Percentiles rank a stretch among this genome's conserved stretches.
Conservation (phyloP, 1,140 invertebrate genomes). For the Drosophila suzukii region DNA sequence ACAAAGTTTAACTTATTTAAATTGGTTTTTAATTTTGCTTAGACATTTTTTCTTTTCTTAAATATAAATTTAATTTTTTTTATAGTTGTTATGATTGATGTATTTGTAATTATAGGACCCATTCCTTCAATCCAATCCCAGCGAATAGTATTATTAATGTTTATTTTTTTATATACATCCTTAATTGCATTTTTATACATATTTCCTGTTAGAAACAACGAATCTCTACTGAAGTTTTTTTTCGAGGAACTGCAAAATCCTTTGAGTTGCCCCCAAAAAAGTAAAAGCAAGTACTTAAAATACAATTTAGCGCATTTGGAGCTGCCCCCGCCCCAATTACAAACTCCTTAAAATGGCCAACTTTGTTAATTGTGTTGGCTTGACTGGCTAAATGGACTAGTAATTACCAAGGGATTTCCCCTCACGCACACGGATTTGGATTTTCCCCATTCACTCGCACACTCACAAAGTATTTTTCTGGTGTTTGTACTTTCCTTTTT, state of each 20-base stretch:
- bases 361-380: slow-evolving; percentile 49
- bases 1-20: too few relatives aligned
- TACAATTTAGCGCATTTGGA: slow-evolving; percentile 29
- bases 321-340: slow-evolving; percentile 25
- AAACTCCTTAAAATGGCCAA: slow-evolving; percentile 45
- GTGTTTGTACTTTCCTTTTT: slow-evolving; percentile 28
- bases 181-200: background rate
- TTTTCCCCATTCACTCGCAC: background rate
- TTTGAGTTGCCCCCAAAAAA: background rate
- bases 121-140: too few relatives aligned
- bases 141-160: too few relatives aligned
- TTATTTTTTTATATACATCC: too few relatives aligned
- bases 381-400: slow-evolving; percentile 45
- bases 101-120: too few relatives aligned
- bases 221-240: background rate
- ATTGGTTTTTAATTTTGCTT: too few relatives aligned
- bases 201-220: background rate
- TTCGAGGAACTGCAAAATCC: background rate
- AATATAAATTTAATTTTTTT: too few relatives aligned
- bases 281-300: slow-evolving; percentile 31
- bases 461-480: slow-evolving; percentile 3
- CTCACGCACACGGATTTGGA: slow-evolving; percentile 33
- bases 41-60: too few relatives aligned
- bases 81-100: too few relatives aligned
- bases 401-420: slow-evolving; percentile 47